Percentiles rank a stretch among this genome's conserved stretches.
Evolutionary conservation across 2,888 invertebrate species (phyloP).

Genomic region (Scrobipalpa costella): DNA sequence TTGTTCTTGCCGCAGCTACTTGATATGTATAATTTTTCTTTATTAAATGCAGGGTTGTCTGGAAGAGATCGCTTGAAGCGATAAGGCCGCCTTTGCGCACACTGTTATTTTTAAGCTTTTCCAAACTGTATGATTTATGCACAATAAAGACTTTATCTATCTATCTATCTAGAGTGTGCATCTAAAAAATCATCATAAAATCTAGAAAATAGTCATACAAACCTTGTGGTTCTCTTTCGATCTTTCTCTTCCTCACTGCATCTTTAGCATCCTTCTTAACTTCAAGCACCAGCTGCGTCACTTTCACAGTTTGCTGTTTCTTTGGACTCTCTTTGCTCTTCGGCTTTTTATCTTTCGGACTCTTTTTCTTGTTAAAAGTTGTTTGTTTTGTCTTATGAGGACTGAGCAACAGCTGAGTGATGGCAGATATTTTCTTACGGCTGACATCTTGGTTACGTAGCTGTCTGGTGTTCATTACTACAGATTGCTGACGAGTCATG

Average conservation of each 20-base stretch:
- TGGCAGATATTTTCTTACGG: slow-evolving; percentile 35
- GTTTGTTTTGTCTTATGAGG: neutral
- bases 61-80: no score
- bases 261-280: neutral
- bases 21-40: no score
- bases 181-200: no score
- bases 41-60: no score
- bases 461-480: slow-evolving; percentile 39
- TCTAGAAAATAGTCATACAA: neutral
- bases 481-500: neutral
- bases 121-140: no score
- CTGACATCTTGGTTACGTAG: slow-evolving; percentile 38
- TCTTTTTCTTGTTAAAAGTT: neutral
- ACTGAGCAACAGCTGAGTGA: slow-evolving; percentile 32
- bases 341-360: neutral
- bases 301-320: neutral
- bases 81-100: no score
- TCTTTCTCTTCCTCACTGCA: neutral
- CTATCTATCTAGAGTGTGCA: no score
- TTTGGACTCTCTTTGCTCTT: slow-evolving; percentile 8
- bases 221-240: neutral
- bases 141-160: no score
- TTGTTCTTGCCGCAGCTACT: no score
- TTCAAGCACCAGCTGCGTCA: neutral
- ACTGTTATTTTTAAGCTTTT: no score